A percentile compares a stretch with the other conserved stretches of the same genome.
Conservation (phyloP, 1,140 invertebrate species). For the Lepidurus couesii region DNA sequence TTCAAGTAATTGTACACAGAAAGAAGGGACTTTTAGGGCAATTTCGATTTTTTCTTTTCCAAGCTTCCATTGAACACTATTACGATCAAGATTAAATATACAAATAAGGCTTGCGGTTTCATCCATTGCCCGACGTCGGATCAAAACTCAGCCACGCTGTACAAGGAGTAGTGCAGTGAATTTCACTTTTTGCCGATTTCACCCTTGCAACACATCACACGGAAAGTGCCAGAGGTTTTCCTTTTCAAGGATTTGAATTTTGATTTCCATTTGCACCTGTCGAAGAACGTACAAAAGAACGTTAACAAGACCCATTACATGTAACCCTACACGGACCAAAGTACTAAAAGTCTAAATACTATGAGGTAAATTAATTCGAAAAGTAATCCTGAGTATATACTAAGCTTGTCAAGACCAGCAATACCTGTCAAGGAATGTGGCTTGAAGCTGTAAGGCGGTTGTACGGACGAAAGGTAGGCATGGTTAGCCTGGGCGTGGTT, state of each 20-base stretch:
- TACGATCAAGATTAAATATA: constrained; percentile 9
- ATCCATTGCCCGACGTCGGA: not conserved
- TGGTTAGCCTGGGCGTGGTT: not conserved
- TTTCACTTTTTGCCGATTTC: not conserved
- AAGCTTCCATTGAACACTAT: not conserved
- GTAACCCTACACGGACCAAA: too few relatives aligned
- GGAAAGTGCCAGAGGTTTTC: not conserved
- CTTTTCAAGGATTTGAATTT: not conserved
- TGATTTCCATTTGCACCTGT: not conserved
- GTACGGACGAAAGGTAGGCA: constrained; percentile 7
- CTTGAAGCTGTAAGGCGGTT: constrained; percentile 13
- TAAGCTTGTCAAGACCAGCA: not conserved
- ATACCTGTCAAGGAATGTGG: constrained; percentile 21
- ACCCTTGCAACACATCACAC: not conserved
- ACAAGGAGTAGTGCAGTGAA: not conserved
- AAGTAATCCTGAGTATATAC: too few relatives aligned
- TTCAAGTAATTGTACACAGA: not conserved
- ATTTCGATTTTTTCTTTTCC: not conserved
- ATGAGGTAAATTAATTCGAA: too few relatives aligned
- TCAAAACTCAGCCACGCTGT: not conserved
- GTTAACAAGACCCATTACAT: too few relatives aligned
- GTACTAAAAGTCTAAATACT: too few relatives aligned
- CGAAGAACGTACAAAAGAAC: too few relatives aligned
- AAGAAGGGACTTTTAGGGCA: not conserved
- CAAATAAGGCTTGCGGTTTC: constrained; percentile 2